A percentile compares a stretch with the other conserved stretches of the same genome.
Evolutionary conservation across 2,113 vertebrate species (phyloP).

Genomic region (Hyaena hyaena): DNA sequence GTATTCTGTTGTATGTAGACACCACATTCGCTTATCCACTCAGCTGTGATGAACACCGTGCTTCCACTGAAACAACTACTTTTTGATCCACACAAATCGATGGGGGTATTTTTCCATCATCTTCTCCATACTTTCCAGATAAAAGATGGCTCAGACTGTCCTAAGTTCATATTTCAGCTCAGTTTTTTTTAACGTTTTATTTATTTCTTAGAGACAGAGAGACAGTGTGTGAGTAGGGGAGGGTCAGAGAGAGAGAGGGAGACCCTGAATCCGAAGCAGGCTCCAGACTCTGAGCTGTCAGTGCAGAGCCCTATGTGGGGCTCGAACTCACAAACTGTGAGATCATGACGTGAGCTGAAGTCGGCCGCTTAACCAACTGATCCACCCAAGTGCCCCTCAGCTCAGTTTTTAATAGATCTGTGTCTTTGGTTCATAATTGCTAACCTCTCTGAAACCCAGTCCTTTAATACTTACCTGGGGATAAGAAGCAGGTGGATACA

Average conservation of each 20-base stretch:
- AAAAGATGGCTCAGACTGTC: background rate
- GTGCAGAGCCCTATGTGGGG: too few relatives aligned
- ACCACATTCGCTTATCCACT: background rate
- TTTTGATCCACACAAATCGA: background rate
- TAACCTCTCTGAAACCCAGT: background rate
- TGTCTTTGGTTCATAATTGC: background rate
- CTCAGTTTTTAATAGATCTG: rapidly evolving
- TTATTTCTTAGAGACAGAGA: too few relatives aligned
- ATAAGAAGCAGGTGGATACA: rapidly evolving
- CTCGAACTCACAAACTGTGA: too few relatives aligned
- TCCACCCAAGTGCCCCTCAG: background rate
- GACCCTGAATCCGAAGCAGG: too few relatives aligned
- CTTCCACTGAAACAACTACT: background rate
- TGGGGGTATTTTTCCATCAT: background rate
- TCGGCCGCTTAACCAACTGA: too few relatives aligned
- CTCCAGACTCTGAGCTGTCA: too few relatives aligned
- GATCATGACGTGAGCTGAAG: too few relatives aligned
- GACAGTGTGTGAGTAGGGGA: too few relatives aligned
- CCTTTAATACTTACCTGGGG: background rate
- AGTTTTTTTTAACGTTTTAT: background rate
- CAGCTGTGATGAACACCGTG: background rate
- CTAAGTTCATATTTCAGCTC: background rate
- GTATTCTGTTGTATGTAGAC: background rate
- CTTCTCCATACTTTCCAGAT: background rate
- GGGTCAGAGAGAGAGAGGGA: too few relatives aligned